Conservation (phyloP, 2,888 invertebrate genomes). For the Luffia ferchaultella region DNA sequence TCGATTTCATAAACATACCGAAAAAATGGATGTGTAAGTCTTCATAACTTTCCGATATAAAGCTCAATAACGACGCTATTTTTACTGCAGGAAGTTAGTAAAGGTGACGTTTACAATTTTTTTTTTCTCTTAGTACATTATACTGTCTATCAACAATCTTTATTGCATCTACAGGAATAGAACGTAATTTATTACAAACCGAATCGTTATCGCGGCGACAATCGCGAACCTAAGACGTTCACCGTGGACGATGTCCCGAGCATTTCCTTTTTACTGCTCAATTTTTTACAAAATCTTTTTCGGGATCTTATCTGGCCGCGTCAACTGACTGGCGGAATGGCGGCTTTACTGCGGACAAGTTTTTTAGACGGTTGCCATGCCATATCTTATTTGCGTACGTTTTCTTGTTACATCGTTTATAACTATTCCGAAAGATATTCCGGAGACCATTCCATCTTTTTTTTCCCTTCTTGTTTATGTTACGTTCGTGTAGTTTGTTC, state of each 20-base stretch:
- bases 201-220: not conserved
- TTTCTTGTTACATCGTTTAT: not conserved
- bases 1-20: too few relatives aligned
- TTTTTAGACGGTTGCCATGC: not conserved
- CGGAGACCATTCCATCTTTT: too few relatives aligned
- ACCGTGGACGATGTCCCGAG: not conserved
- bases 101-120: too few relatives aligned
- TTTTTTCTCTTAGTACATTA: too few relatives aligned
- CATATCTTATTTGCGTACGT: not conserved
- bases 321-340: not conserved
- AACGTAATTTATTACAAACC: not conserved
- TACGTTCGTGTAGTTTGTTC: not conserved
- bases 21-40: too few relatives aligned
- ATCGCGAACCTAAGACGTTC: not conserved
- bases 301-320: not conserved
- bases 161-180: not conserved
- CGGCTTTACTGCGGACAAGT: not conserved
- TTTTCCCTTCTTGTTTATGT: not conserved
- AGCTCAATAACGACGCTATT: too few relatives aligned
- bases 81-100: too few relatives aligned
- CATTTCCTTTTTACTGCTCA: not conserved
- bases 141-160: too few relatives aligned
- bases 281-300: not conserved
- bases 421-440: not conserved
- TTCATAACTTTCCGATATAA: too few relatives aligned